Evolutionary conservation across 2,113 vertebrate species (phyloP), one percentile per base, ranked within the genome.

Genomic region (Hyaena hyaena): DNA sequence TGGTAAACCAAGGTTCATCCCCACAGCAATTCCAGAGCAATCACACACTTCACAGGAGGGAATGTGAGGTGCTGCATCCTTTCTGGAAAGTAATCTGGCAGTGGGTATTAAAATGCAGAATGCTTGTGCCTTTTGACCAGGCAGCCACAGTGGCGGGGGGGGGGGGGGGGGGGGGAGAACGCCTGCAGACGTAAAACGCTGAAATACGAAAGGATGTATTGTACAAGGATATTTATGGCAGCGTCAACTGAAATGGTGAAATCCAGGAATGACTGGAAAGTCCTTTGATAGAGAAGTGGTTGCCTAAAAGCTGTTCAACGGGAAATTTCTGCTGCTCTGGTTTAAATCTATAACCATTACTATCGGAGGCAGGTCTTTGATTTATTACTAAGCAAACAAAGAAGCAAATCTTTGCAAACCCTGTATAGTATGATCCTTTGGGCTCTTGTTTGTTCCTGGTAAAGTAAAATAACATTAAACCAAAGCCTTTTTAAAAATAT

Each of bases 381-480:
- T 39, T 74, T 63, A 39, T 63, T 55, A 81, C 48, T 23, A 39
- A 86, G 76, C 33, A 71, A 84, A 45, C 71, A 79, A 39, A 45
- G 28, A 76, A 58, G 31, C 28, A 66, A 50, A 16, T 76, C 83
- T 61, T 48, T 15, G 26, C 21, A 90, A 90, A 91, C 58, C 14
- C 45, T 45, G 4, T 35, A 24, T 9, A 69, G 9, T 63, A 23
- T 28, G 31, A 77, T 45, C 10, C 16, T 74, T 95, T 63, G 80
- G 17, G 17, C 7, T 66, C 45, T 39, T 89, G n/a, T 92, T 92
- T 58, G 16, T 82, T 90, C 26, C 24, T 69, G 74, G n/a, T 80
- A 94, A 94, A 88, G n/a, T 80, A 94, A 94, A 88, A 93, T 24
- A 90, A 90, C 84, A 68, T 71, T n/a, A 43, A 96, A 19, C 26